Conservation (phyloP, 2,113 vertebrate species). For the Anseranas semipalmata region DNA sequence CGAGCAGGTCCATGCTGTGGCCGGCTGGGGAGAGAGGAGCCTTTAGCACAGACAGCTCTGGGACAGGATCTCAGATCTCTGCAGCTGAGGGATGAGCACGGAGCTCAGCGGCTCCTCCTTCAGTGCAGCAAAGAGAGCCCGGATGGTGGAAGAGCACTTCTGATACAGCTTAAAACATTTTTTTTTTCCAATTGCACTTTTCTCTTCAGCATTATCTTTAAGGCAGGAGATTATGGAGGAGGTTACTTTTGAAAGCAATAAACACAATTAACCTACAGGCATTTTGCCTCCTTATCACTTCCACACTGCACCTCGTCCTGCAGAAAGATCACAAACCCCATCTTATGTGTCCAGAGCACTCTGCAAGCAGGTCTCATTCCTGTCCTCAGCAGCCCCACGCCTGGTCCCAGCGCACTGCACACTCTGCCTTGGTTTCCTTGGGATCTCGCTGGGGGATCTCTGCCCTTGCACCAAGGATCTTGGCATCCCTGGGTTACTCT, state of each 20-base stretch:
- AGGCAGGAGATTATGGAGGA: not conserved
- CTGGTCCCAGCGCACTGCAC: not conserved
- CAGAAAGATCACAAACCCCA: not conserved
- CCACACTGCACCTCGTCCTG: accelerated
- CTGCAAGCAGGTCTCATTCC: not conserved
- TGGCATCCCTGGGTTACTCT: not conserved
- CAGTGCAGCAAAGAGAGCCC: not conserved
- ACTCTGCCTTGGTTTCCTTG: not conserved
- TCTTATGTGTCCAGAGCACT: not conserved
- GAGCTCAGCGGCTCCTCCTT: not conserved
- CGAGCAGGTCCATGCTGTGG: slow-evolving; percentile 92
- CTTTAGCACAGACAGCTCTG: not conserved
- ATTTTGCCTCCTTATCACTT: not conserved
- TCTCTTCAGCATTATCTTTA: not conserved
- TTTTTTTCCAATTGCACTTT: not conserved
- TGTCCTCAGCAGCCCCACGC: not conserved
- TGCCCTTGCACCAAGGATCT: not conserved
- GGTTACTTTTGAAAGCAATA: not conserved
- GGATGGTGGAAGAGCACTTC: not conserved
- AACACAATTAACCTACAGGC: too few relatives aligned
- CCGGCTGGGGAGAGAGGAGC: slow-evolving; percentile 78
- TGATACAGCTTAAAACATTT: not conserved
- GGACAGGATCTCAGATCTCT: not conserved
- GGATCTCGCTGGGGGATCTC: not conserved
- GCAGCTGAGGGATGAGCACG: accelerated